Conservation (phyloP, 1,140 invertebrate genomes). For the Heliothis subflexa region DNA sequence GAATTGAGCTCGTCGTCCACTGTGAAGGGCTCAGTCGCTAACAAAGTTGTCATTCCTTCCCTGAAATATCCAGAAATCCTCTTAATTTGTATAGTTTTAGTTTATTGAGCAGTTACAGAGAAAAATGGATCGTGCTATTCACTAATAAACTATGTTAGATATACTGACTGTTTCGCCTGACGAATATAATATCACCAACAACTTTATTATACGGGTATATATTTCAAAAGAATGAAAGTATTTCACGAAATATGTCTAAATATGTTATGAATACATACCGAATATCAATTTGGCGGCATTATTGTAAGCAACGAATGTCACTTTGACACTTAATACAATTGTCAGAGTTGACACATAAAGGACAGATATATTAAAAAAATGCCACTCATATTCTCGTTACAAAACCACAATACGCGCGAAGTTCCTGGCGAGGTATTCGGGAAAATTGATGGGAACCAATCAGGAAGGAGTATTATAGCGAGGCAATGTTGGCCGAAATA, state of each 20-base stretch:
- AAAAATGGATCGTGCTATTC: too few species aligned
- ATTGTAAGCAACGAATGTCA: neutral
- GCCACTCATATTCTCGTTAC: too few species aligned
- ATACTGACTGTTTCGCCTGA: neutral
- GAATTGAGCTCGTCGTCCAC: constrained; percentile 37
- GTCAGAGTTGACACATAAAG: neutral
- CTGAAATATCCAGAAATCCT: constrained; percentile 49
- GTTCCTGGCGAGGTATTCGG: too few species aligned
- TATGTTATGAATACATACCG: constrained; percentile 42
- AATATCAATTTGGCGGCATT: constrained; percentile 56
- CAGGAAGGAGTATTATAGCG: too few species aligned
- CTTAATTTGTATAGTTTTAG: neutral
- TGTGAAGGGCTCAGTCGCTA: constrained; percentile 33
- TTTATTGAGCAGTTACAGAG: too few species aligned
- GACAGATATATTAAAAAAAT: too few species aligned
- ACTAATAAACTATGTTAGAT: too few species aligned
- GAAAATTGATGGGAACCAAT: too few species aligned
- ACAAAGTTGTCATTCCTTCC: constrained; percentile 60
- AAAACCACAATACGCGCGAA: too few species aligned
- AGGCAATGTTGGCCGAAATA: too few species aligned
- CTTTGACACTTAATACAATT: constrained; percentile 19
- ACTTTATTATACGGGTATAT: neutral
- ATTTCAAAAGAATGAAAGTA: too few species aligned
- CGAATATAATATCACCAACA: too few species aligned
- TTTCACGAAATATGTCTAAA: neutral